Conservation (phyloP, 2,113 vertebrate species). For the Cygnus buccinator region DNA sequence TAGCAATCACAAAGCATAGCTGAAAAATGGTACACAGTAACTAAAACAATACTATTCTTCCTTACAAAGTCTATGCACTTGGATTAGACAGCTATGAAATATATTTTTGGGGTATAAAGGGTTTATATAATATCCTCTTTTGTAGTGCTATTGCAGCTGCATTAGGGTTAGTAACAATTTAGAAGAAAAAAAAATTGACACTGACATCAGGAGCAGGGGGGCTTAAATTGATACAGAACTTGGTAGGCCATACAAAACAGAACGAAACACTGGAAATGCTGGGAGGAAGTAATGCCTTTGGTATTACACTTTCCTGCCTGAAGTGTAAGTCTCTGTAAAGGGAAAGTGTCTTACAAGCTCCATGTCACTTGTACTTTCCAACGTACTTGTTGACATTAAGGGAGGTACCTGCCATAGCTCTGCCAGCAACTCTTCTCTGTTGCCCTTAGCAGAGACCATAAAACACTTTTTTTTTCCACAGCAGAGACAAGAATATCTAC, state of each 20-base stretch:
- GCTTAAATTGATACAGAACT: background rate
- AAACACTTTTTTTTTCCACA: background rate
- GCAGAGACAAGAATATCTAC: background rate
- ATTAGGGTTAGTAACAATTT: background rate
- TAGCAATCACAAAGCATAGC: background rate
- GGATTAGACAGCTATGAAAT: background rate
- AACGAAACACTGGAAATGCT: background rate
- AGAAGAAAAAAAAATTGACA: background rate
- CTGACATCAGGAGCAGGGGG: background rate
- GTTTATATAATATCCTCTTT: background rate
- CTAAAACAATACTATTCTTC: background rate
- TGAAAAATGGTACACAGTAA: slow-evolving; percentile 26
- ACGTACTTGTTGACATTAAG: slow-evolving; percentile 10
- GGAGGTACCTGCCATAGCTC: background rate
- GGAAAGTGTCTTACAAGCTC: background rate
- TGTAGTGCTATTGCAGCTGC: background rate
- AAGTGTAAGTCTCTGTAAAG: background rate
- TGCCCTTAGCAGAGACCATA: background rate
- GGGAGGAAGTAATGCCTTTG: background rate
- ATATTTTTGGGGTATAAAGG: background rate
- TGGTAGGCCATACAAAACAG: background rate
- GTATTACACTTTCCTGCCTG: background rate
- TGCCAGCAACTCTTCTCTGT: background rate
- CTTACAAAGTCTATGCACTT: background rate
- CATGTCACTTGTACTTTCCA: background rate